Conservation (phyloP, 2,888 invertebrate genomes). For the Alentia gelatinosa region DNA sequence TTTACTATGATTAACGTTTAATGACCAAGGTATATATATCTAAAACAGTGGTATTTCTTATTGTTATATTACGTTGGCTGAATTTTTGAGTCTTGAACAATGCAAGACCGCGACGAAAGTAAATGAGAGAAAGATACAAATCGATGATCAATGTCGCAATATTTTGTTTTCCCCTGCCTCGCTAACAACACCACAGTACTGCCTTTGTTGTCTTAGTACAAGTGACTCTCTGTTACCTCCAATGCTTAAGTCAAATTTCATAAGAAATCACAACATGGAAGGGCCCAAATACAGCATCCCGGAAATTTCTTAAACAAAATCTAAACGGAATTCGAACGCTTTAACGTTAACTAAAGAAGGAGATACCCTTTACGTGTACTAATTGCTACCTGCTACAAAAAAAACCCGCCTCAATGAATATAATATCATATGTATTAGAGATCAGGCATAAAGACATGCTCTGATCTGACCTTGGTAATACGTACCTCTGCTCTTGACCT, state of each 20-base stretch:
- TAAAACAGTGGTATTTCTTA: not conserved
- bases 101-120: not conserved
- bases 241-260: conserved; percentile 15
- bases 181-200: not conserved
- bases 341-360: not conserved
- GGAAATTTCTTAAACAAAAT: not conserved
- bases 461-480: no score
- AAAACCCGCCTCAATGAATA: not conserved
- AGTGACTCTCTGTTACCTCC: conserved; percentile 32
- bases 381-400: not conserved
- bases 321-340: not conserved
- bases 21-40: not conserved
- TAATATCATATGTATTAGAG: not conserved
- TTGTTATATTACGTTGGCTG: not conserved
- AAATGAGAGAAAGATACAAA: not conserved
- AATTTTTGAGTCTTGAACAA: not conserved
- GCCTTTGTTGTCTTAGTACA: conserved; percentile 37
- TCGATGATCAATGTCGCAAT: not conserved
- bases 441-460: not conserved
- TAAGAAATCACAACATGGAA: not conserved
- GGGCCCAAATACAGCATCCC: not conserved
- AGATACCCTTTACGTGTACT: not conserved
- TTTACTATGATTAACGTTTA: not conserved
- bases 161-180: not conserved
- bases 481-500: no score